Evolutionary conservation across 2,113 vertebrate genomes (phyloP), one percentile per base, ranked within the genome.

Genomic region (Phylloscopus whistleri): DNA sequence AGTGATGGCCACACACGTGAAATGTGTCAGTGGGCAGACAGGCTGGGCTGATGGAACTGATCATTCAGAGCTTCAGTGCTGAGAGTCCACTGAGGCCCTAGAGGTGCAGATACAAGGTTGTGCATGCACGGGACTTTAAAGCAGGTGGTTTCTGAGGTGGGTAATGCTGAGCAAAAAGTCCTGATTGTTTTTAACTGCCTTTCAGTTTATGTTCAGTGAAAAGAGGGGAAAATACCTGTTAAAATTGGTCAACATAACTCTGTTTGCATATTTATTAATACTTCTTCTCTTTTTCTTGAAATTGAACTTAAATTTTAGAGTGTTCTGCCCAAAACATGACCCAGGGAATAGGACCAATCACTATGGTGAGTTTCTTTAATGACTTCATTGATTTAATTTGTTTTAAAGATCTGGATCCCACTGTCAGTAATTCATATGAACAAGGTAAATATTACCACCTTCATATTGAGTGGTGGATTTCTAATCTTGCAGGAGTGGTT

Each of bases 301-400:
- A 98, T 84, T 78, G 43, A 75, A 92, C 72, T 92, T 69, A 44
- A 92, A 72, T 96, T 97, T 97, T 96, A 98, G 98, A 92, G 80
- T 98, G 75, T 96, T 96, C 78, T 98, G 98, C 96, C 89, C 83
- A 95, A 94, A 97, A 59, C 98, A 98, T 94, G 95, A 91, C 84
- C 91, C 96, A 84, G 83, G 39, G 75, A 97, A 90, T 94, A 94
- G 68, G 93, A 93, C 53, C 91, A 93, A 51, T 89, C 77, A 35
- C 83, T 95, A 49, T 43, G 97, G 97, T 97, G 92, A 97, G 96
- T 97, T 94, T 91, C 64, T 91, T 97, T 82, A 60, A 84, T 78
- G 43, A 64, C 58, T 92, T 95, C 24, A 9, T 96, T 92, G 56
- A 87, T 94, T 75, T 75, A 0, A n/a, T 82, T 82, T 93, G 17